These are phyloP conservation scores for Mamestra configurata DNA, from an alignment of 1,140 invertebrate species.

Conservation along the genomic window DNA sequence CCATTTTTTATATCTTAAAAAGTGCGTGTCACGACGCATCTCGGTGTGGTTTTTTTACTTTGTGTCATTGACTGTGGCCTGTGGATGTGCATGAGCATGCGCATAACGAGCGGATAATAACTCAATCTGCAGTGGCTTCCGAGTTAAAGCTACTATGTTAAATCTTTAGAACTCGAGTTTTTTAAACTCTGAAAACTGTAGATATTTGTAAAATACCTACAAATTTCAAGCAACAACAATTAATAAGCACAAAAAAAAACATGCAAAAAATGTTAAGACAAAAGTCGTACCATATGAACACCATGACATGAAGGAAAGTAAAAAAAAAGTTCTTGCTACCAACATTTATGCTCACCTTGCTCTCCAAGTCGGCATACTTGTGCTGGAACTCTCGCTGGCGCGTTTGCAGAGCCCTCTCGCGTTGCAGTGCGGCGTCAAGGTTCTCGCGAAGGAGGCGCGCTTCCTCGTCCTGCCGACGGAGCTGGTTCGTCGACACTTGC, in stretches of 20 bases:
- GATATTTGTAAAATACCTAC: neutral
- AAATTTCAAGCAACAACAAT: neutral
- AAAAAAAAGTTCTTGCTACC: neutral
- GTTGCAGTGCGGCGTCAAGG: slow-evolving; percentile 91
- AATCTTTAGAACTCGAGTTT: too few species aligned
- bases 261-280: neutral
- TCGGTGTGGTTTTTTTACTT: too few species aligned
- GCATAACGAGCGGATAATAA: too few species aligned
- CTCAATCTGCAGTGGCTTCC: too few species aligned
- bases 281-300: neutral
- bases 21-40: too few species aligned
- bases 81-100: too few species aligned
- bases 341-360: slow-evolving; percentile 87
- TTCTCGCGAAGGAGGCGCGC: slow-evolving; percentile 94
- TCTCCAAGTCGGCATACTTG: slow-evolving; percentile 96
- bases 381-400: slow-evolving; percentile 95
- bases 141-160: too few species aligned
- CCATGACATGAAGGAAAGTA: neutral
- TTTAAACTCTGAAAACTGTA: too few species aligned
- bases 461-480: slow-evolving; percentile 97
- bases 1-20: too few species aligned
- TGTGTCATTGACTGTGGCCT: too few species aligned
- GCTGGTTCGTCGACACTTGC: slow-evolving; percentile 97
- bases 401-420: slow-evolving; percentile 93
- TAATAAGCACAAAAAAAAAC: neutral